A percentile compares a stretch with the other conserved stretches of the same genome.
Evolutionary conservation across 1,140 invertebrate genomes (phyloP).

Genomic region (Heliothis subflexa): DNA sequence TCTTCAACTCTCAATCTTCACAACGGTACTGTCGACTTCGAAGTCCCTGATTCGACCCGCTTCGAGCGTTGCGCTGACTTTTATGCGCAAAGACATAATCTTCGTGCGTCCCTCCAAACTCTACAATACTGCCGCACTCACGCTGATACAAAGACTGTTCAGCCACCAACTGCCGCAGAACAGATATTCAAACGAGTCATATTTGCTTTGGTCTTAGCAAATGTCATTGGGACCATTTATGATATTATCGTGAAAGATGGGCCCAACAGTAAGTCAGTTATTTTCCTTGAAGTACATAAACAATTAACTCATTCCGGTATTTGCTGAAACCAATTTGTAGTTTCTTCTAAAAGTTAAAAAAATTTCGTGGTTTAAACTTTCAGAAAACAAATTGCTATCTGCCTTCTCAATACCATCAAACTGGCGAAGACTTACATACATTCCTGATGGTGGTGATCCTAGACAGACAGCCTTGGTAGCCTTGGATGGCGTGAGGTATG

Average conservation of each 20-base stretch:
- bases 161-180: conserved; percentile 11
- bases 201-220: conserved; percentile 30
- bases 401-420: conserved; percentile 47
- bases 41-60: background rate
- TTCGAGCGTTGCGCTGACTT: conserved; percentile 46
- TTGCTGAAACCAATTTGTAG: no score
- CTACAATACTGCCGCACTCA: conserved; percentile 45
- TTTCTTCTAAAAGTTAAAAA: no score
- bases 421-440: conserved; percentile 39
- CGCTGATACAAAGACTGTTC: background rate
- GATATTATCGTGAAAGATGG: conserved; percentile 15
- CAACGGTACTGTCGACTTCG: background rate
- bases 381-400: conserved; percentile 44
- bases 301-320: no score
- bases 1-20: background rate
- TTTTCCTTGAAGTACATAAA: background rate
- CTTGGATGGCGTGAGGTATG: conserved; percentile 46
- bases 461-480: conserved; percentile 23
- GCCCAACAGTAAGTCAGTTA: conserved; percentile 44
- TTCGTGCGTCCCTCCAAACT: conserved; percentile 22
- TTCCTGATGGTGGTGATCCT: conserved; percentile 29
- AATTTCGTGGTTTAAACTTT: background rate
- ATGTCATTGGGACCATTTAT: conserved; percentile 49
- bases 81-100: background rate
- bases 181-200: conserved; percentile 29